Evolutionary conservation across 2,113 vertebrate genomes (phyloP), one percentile per base, ranked within the genome.

Genomic region (Mola mola): DNA sequence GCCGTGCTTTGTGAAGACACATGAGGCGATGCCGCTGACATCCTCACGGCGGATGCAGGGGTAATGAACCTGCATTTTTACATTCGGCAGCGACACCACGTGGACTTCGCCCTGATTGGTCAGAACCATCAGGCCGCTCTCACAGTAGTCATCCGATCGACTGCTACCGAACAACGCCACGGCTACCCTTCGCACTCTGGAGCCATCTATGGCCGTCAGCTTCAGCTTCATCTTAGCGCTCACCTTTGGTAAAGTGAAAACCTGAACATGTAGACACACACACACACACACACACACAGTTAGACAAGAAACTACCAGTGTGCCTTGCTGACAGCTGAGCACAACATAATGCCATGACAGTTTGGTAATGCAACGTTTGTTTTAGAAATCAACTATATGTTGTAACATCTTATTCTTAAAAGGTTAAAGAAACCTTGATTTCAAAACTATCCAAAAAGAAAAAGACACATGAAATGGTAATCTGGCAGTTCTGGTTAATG

Each of bases 41-140:
- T 99, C 97, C 86, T 98, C 97, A 31, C 93, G 90, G 59, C 97
- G 95, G 79, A 99, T 96, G 77, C 97, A 99, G 47, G 94, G 92
- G 73, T 96, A 94, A 2, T 95, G 96, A 40, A 95, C 96, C 87
- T 98, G 97, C 80, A 96, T 86, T 90, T 96, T 97, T 40, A 98
- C 92, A 36, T 92, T 76, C 3, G 97, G 97, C 82, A 99, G 78
- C 0, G 96, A 98, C 75, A 98, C 90, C 46, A 97, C 96, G 26
- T 97, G 95, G 52, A 99, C 84, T 36, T 99, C 97, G 0, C 97
- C 97, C 75, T 97, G 92, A 86, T 98, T 99, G 66, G 96, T 98
- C 59, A 98, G 92, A 51, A 97, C 92, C 1, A 94, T 82, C 72
- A 99, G 86, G 72, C 94, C 92, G 0, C 96, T 95, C 83, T 98